phyloP scores from a whole-genome alignment of 2,888 invertebrate species.

The Phengaris alcon region DNA sequence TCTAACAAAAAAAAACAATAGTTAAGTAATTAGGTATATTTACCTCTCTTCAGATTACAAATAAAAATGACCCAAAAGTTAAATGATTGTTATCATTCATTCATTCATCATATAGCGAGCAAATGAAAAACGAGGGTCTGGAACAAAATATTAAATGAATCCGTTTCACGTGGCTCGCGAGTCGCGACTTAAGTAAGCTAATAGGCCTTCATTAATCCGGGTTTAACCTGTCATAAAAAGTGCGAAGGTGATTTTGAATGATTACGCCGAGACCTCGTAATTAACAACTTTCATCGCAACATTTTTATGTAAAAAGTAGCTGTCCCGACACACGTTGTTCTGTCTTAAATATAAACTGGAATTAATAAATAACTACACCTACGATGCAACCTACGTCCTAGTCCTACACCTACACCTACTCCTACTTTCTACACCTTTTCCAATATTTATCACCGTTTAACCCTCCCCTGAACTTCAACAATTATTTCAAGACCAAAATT shows the following conservation, averaged over 20 bases:
- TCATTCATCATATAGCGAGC: background rate
- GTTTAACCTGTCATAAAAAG: conserved; percentile 31
- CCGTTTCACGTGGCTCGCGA: background rate
- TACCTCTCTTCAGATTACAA: background rate
- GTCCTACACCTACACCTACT: too few species aligned
- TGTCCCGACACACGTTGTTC: too few species aligned
- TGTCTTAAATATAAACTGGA: too few species aligned
- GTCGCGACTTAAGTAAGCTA: conserved; percentile 25
- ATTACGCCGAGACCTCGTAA: conserved; percentile 25
- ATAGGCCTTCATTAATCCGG: conserved; percentile 33
- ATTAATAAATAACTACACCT: too few species aligned
- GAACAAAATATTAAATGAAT: conserved; percentile 1
- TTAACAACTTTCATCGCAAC: background rate
- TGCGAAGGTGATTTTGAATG: conserved; percentile 28
- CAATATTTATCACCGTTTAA: too few species aligned
- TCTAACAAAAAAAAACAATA: too few species aligned
- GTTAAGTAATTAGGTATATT: background rate
- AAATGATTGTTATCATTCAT: background rate
- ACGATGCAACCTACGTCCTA: too few species aligned
- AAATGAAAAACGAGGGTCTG: background rate
- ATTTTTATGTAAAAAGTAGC: conserved; percentile 1
- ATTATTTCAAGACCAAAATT: too few species aligned
- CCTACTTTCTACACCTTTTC: too few species aligned
- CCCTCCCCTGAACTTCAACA: too few species aligned
- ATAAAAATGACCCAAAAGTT: background rate